Evolutionary conservation across 2,797 vertebrate genomes (phyloP).

Genomic region (Denticeps clupeoides): DNA sequence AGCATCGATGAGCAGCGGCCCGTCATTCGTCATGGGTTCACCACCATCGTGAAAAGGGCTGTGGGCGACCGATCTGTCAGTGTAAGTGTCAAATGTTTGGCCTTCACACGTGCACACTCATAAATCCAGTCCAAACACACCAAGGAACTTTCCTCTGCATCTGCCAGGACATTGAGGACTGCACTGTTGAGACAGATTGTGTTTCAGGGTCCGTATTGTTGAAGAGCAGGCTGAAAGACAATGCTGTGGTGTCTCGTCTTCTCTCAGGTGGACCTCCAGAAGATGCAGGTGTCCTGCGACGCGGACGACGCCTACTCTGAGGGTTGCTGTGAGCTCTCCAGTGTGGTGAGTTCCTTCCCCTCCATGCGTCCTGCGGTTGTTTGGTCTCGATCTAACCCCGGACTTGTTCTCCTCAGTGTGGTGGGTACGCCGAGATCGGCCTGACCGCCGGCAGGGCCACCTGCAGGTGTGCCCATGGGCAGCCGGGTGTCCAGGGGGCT

Average conservation of each 20-base stretch:
- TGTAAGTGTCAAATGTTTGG: constrained; percentile 29
- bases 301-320: constrained; percentile 60
- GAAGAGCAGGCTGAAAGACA: neutral
- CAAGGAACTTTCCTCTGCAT: no score
- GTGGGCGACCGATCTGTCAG: constrained; percentile 41
- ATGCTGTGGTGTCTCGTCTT: neutral
- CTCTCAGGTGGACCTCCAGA: constrained; percentile 57
- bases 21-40: constrained; percentile 33
- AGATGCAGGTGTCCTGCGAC: constrained; percentile 60
- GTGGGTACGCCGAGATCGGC: constrained; percentile 53
- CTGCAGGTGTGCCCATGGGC: constrained; percentile 55
- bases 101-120: neutral
- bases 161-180: no score
- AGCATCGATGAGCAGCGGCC: constrained; percentile 37
- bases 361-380: constrained; percentile 2
- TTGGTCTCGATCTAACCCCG: neutral
- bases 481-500: constrained; percentile 45
- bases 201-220: no score
- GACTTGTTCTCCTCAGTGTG: constrained; percentile 39
- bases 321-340: constrained; percentile 67
- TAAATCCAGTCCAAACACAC: no score
- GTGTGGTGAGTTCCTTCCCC: constrained; percentile 44
- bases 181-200: neutral
- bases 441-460: constrained; percentile 41
- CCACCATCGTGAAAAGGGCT: constrained; percentile 54